Percentiles rank a stretch among this genome's conserved stretches.
phyloP scores from a whole-genome alignment of 2,888 invertebrate species.

The Pristionchus fissidentatus region DNA sequence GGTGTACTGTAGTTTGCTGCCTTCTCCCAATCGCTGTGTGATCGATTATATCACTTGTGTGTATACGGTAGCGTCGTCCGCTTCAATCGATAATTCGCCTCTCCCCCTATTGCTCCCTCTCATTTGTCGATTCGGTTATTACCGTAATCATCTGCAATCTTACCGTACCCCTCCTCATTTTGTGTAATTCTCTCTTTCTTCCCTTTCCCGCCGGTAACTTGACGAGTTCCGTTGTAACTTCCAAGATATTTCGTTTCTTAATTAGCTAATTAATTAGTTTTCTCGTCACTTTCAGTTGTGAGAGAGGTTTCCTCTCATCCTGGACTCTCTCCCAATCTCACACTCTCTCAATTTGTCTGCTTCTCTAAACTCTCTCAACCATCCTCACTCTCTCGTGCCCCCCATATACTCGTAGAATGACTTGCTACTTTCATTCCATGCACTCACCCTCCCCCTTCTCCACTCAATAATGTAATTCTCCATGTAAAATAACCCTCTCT shows the following conservation, averaged over 20 bases:
- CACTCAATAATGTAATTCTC: not conserved
- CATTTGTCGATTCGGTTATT: too few relatives aligned
- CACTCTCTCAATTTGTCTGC: not conserved
- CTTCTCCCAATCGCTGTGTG: not conserved
- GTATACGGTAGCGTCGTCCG: not conserved
- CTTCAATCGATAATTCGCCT: not conserved
- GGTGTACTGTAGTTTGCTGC: slow-evolving; percentile 33
- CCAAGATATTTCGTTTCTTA: not conserved
- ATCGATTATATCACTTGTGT: slow-evolving; percentile 20
- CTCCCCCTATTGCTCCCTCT: too few relatives aligned
- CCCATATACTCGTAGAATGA: not conserved
- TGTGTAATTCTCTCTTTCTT: slow-evolving; percentile 1
- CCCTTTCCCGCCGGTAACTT: not conserved
- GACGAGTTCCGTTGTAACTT: not conserved
- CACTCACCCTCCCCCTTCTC: not conserved
- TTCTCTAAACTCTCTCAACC: not conserved
- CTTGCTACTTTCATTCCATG: not conserved
- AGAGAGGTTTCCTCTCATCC: too few relatives aligned
- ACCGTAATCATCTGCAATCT: not conserved
- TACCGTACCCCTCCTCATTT: not conserved
- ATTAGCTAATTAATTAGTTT: not conserved
- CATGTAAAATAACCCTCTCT: not conserved
- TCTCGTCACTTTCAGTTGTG: too few relatives aligned
- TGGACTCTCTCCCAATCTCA: not conserved
- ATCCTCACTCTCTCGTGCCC: not conserved